Base-by-base conservation (phyloP, 2,888 invertebrate genomes). In the Galeopsomyia nigrocyanea region DNA sequence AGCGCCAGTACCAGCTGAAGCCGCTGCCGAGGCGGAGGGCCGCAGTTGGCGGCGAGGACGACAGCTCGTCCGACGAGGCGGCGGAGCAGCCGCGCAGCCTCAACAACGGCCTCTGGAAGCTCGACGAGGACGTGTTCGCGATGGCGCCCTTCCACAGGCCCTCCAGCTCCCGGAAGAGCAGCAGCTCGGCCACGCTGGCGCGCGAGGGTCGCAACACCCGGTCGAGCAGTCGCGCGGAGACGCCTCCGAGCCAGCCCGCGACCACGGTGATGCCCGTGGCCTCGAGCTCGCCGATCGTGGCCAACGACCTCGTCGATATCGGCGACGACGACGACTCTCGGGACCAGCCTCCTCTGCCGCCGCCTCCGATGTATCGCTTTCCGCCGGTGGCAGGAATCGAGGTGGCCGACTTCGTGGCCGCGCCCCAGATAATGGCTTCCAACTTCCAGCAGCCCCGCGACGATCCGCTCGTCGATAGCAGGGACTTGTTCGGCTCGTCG, bases 1-100 rank as follows among this genome's bases (percentile, higher is more conserved):
- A 93, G 0, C 92, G 92, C 82, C 92, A 92, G 78, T 93, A 93
- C 79, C 92, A 92, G n/a, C 90, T 90, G 75, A 92, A 93, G 1
- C 82, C 93, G 46, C 83, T 93, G 19, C 88, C 92, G 26, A 26
- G 26, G 71, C 92, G 22, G 17, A 7, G 90, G 93, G 0, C 82
- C 93, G 26, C 83, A 7, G 13, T 31, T 93, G 17, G 88, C 92
- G 71, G 92, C 93, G 80, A 92, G 81, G 72, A 78, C 21, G 77
- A 79, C 63, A 81, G 79, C 31, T 81, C 81, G 0, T 82, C 81
- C 2, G 81, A 82, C 57, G 83, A 83, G 17, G 78, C 77, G 3
- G 69, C 69, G 1, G 69, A 70, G 0, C 76, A 78, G 7, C 66
- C 39, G n/a, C 70, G 65, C 5, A 3, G 14, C 3, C n/a, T 73